Evolutionary conservation across 1,140 invertebrate species (phyloP), one percentile per base, ranked within the genome.

Genomic region (Nebria ingens): DNA sequence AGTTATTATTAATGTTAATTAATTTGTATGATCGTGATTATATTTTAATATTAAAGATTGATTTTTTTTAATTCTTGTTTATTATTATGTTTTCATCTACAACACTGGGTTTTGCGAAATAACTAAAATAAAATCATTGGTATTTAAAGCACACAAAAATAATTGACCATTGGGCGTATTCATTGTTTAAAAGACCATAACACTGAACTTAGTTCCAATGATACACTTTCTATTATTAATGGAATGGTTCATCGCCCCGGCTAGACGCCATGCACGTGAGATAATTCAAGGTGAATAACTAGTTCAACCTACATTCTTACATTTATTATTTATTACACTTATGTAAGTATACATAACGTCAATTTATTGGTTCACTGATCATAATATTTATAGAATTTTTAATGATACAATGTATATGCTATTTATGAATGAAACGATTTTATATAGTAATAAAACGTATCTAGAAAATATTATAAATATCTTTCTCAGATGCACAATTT

Each of bases 141-240:
- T 34, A 9, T 6, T 34, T 34, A 34, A 34, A 34, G 25, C n/a
- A 9, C 25, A 34, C 25, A 34, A 34, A 34, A 34, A 34, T 34
- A 34, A 34, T 34, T 34, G 25, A 34, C 25, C 25, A n/a, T 34
- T 34, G n/a, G 6, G 25, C 25, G 25, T 34, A n/a, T 34, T 34
- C 25, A 34, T 34, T 34, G 25, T 34, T n/a, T 34, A n/a, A 34
- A 34, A 34, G 25, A 6, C 25, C 25, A 17, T 45, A 45, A 45
- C 40, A 45, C 40, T 45, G 40, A 45, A 45, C 40, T 45, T 12
- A 45, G 15, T 17, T 45, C 40, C 17, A 45, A 45, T 45, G 40
- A 45, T 45, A 45, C 40, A 45, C 40, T 45, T 45, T 45, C 40
- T 45, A 45, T 17, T 45, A 11, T 12, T 45, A 17, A 4, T 17